Percentiles rank a stretch among this genome's conserved stretches.
Conservation (phyloP, 37 sponge, comb jelly and placozoan genomes). For the Diacarnus erythraeanus region DNA sequence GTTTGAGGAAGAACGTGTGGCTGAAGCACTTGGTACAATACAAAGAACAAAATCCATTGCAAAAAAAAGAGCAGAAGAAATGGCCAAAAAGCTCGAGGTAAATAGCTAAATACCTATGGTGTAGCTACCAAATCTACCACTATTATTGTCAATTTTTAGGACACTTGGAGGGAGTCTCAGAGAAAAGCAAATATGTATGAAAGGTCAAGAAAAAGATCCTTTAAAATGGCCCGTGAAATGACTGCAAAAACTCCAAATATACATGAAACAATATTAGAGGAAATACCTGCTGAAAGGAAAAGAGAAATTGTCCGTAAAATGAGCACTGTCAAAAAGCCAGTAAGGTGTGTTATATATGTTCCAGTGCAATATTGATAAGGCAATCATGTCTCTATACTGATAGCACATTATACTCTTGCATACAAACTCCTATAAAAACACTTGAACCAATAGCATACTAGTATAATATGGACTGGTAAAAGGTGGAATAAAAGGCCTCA, state of each 20-base stretch:
- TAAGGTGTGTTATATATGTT: not conserved
- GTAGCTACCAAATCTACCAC: not conserved
- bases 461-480: no score
- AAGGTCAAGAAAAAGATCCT: constrained; percentile 25
- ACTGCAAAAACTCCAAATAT: constrained; percentile 3
- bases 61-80: constrained; percentile 36
- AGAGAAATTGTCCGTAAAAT: constrained; percentile 15
- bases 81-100: constrained; percentile 39
- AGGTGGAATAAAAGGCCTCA: no score
- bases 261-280: constrained; percentile 40
- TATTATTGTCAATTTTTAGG: constrained; percentile 15
- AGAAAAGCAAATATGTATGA: constrained; percentile 67
- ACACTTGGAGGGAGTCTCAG: constrained; percentile 61
- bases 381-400: not conserved
- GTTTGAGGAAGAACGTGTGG: constrained; percentile 31
- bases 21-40: constrained; percentile 45
- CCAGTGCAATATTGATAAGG: not conserved
- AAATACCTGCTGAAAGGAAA: constrained; percentile 44
- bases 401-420: not conserved
- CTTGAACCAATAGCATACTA: no score
- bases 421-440: no score
- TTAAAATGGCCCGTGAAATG: constrained; percentile 40
- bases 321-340: constrained; percentile 7
- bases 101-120: not conserved
- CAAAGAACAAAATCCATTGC: constrained; percentile 8